Evolutionary conservation across 2,797 vertebrate genomes (phyloP).

Genomic region (Poeciliopsis paucimaculata): DNA sequence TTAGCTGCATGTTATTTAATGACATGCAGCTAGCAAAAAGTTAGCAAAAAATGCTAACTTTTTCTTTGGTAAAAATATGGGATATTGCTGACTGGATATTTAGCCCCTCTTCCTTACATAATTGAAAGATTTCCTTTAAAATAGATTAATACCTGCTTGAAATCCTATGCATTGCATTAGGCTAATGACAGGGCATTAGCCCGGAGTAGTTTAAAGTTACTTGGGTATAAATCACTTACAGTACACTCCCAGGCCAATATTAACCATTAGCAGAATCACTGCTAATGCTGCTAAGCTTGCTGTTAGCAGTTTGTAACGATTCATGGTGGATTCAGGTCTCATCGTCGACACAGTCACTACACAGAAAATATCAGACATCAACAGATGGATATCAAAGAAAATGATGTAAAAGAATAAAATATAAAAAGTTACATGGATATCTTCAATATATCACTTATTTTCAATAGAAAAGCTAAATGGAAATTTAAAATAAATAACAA

Average conservation of each 20-base stretch:
- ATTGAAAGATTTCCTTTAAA: background rate
- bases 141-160: background rate
- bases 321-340: slow-evolving; percentile 34
- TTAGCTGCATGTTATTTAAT: background rate
- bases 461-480: background rate
- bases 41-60: background rate
- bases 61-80: background rate
- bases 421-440: background rate
- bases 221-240: slow-evolving; percentile 65
- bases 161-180: background rate
- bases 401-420: background rate
- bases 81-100: background rate
- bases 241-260: slow-evolving; percentile 72
- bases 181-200: too few species aligned
- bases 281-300: slow-evolving; percentile 61
- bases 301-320: slow-evolving; percentile 43
- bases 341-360: slow-evolving; percentile 67
- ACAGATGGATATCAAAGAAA: background rate
- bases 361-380: slow-evolving; percentile 23
- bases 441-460: background rate
- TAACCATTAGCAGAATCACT: slow-evolving; percentile 57
- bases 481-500: background rate
- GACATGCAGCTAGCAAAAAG: too few species aligned
- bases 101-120: background rate
- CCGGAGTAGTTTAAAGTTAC: background rate